phyloP scores from a whole-genome alignment of 2,113 vertebrate species.

The Nycticryphes semicollaris region DNA sequence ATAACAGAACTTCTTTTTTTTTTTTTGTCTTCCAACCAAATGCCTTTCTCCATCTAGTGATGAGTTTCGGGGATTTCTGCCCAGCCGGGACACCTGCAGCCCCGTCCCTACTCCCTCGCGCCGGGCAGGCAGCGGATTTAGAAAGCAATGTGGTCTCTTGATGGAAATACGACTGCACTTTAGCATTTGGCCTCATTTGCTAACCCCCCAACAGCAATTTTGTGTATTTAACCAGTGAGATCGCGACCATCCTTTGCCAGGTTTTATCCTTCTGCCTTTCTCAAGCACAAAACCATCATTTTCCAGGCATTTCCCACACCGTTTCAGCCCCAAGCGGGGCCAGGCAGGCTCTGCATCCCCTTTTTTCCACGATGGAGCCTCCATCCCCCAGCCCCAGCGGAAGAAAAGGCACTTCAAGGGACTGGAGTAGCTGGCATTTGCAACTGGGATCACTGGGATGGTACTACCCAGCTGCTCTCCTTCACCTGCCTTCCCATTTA shows the following conservation, averaged over 20 bases:
- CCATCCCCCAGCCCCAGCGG: not conserved
- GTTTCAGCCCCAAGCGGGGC: not conserved
- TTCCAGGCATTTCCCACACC: not conserved
- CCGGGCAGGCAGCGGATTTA: not conserved
- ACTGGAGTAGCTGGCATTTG: not conserved
- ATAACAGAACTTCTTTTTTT: not conserved
- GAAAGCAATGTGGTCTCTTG: not conserved
- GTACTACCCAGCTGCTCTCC: not conserved
- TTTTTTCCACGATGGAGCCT: too few species aligned
- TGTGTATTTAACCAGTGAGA: not conserved
- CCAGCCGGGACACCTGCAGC: not conserved
- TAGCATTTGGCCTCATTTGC: not conserved
- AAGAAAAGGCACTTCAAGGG: not conserved
- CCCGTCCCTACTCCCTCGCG: not conserved
- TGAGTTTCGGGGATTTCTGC: fast-evolving
- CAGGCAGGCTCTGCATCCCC: not conserved
- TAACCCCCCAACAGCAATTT: not conserved
- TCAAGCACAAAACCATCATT: not conserved
- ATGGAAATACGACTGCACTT: not conserved
- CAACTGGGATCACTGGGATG: not conserved
- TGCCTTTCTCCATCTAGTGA: not conserved
- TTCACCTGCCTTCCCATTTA: not conserved
- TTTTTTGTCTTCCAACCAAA: too few species aligned
- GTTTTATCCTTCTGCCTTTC: not conserved
- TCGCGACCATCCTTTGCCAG: too few species aligned